Conservation (phyloP, 2,797 vertebrate genomes). For the Artibeus jamaicensis region DNA sequence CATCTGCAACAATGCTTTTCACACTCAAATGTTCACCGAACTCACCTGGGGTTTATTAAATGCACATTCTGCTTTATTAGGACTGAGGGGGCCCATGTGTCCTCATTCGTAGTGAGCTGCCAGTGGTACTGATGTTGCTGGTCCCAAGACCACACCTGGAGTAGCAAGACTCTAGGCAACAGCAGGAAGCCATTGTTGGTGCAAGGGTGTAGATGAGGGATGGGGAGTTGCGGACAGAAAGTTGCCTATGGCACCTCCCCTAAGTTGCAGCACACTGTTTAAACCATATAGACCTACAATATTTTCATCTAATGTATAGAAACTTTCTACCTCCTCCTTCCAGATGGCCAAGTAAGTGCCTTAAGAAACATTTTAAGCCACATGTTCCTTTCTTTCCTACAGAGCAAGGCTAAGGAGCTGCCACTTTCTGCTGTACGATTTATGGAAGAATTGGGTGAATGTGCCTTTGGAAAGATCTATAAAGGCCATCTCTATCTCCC, state of each 20-base stretch:
- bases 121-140: not conserved
- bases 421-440: slow-evolving; percentile 97
- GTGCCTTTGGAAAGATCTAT: slow-evolving; percentile 95
- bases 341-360: not conserved
- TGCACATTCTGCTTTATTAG: not conserved
- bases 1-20: not conserved
- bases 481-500: slow-evolving; percentile 98
- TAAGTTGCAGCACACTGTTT: not conserved
- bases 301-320: not conserved
- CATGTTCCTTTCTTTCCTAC: not conserved
- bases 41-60: not conserved
- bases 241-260: not conserved
- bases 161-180: not conserved
- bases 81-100: too few species aligned
- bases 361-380: slow-evolving; percentile 23
- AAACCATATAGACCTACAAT: not conserved
- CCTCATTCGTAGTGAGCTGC: not conserved
- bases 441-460: slow-evolving; percentile 98
- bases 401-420: slow-evolving; percentile 97
- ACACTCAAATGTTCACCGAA: not conserved
- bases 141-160: not conserved
- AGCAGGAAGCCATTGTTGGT: not conserved
- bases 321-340: not conserved
- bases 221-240: not conserved
- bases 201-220: not conserved